Evolutionary conservation across 92 coral and sea anemone genomes (phyloP), one percentile per base, ranked within the genome.

Genomic region (Parazoanthus swiftii): DNA sequence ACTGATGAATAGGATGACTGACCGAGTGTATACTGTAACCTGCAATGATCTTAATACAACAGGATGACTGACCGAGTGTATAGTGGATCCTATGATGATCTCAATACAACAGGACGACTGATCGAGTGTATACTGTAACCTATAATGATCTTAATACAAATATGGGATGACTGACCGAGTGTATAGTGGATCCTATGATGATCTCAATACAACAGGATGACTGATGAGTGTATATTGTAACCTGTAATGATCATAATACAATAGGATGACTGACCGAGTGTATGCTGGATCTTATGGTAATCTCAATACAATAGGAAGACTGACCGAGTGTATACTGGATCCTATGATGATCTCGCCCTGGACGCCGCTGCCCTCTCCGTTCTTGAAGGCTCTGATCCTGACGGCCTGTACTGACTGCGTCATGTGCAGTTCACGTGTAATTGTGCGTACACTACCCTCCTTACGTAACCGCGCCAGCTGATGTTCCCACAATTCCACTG

Each of bases 341-440:
- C 98, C 98, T 75, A 96, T 93, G 37, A 96, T 77, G 14, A 96
- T 85, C 86, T 86, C 95, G 0, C 95, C 94, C 37, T 94, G 91
- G 16, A 92, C 90, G 21, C 94, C 79, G 79, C 96, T 96, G 7
- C 98, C 98, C 54, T 95, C 98, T 16, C 96, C 98, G 89, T 96
- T 96, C 81, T 88, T 96, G 83, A 90, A 93, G 71, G 95, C 98
- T 85, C 95, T 85, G 90, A 96, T 96, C 71, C 98, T 93, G 73
- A 96, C 98, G 21, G 98, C 96, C 43, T 95, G 96, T 26, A 93
- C 96, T 23, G 98, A 92, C 92, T 96, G 98, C 2, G 98, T 95
- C 81, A 95, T 94, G 89, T 89, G 95, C 74, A 96, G 92, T 54
- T 96, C 96, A 74, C 93, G 95, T 37, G 97, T 93, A 39, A 96